Conservation (phyloP, 2,113 vertebrate species). For the Garra rufa region DNA sequence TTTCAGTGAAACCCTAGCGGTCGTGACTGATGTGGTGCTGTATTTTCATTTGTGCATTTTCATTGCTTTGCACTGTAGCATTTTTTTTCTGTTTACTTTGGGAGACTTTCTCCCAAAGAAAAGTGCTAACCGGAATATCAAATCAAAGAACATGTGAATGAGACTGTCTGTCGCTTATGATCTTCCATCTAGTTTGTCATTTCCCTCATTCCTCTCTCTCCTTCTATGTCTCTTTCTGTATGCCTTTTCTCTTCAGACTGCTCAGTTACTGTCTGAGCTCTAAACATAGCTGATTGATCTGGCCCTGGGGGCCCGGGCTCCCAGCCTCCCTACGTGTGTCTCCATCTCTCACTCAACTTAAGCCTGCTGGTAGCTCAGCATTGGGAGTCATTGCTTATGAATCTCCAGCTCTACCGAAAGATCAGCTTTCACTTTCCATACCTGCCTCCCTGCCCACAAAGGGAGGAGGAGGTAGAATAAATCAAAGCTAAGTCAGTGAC, state of each 20-base stretch:
- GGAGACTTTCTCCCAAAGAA: neutral
- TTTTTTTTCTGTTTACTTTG: slow-evolving; percentile 26
- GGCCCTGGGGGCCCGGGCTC: slow-evolving; percentile 40
- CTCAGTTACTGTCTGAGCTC: slow-evolving; percentile 36
- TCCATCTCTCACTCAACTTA: slow-evolving; percentile 59
- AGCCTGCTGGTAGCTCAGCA: slow-evolving; percentile 42
- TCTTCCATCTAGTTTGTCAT: neutral
- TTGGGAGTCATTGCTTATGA: slow-evolving; percentile 46
- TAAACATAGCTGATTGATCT: slow-evolving; percentile 51
- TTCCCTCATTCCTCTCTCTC: neutral
- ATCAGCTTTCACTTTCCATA: slow-evolving; percentile 5
- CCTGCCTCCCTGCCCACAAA: slow-evolving; percentile 4
- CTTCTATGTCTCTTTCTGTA: neutral
- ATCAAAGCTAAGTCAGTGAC: slow-evolving; percentile 43
- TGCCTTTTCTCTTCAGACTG: slow-evolving; percentile 10
- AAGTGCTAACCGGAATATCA: neutral
- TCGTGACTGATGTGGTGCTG: neutral
- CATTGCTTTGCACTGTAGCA: neutral
- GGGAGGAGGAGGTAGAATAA: slow-evolving; percentile 27
- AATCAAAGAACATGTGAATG: slow-evolving; percentile 27
- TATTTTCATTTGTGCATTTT: neutral
- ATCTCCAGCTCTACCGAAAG: slow-evolving; percentile 25
- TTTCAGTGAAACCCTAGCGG: neutral
- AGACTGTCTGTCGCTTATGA: slow-evolving; percentile 9
- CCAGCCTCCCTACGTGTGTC: slow-evolving; percentile 42